These are phyloP conservation scores for Torymus tubicola DNA, from an alignment of 2,888 invertebrate genomes.

Conservation along the genomic window DNA sequence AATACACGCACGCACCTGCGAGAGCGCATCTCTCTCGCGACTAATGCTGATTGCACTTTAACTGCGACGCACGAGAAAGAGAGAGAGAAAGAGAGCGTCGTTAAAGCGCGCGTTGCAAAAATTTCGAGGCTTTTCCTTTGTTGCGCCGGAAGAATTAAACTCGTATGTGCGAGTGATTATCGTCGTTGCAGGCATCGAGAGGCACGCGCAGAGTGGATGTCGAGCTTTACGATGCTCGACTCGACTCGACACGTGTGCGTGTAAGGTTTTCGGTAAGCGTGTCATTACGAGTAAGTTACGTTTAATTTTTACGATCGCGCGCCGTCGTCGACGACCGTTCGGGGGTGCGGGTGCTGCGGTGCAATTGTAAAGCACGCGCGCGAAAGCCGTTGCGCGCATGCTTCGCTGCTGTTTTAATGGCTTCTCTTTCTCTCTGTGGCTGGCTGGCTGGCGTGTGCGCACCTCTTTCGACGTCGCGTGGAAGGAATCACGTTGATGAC, in stretches of 20 bases:
- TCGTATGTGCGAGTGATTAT: slow-evolving; percentile 6
- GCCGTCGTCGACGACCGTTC: slow-evolving; percentile 7
- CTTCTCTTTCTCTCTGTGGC: background rate
- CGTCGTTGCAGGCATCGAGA: background rate
- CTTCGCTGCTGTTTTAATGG: slow-evolving; percentile 19
- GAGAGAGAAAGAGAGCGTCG: background rate
- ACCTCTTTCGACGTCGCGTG: background rate
- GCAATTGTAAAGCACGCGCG: slow-evolving; percentile 5
- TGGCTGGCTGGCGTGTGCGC: background rate
- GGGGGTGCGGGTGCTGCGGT: background rate
- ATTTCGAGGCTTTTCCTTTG: slow-evolving; percentile 33
- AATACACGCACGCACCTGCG: slow-evolving; percentile 33
- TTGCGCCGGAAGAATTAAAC: slow-evolving; percentile 12
- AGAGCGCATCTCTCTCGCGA: slow-evolving; percentile 8
- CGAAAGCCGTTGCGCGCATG: slow-evolving; percentile 1
- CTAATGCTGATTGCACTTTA: slow-evolving; percentile 56
- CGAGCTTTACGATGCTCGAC: background rate
- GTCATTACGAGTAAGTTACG: slow-evolving; percentile 34
- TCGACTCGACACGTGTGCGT: background rate
- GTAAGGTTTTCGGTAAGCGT: slow-evolving; percentile 21
- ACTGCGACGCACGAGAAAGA: background rate
- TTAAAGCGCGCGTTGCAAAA: slow-evolving; percentile 35
- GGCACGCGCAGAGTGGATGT: background rate
- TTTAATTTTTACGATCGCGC: slow-evolving; percentile 44
- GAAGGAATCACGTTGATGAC: slow-evolving; percentile 30